phyloP scores from a whole-genome alignment of 2,113 vertebrate species.

The Actenoides lindsayi region DNA sequence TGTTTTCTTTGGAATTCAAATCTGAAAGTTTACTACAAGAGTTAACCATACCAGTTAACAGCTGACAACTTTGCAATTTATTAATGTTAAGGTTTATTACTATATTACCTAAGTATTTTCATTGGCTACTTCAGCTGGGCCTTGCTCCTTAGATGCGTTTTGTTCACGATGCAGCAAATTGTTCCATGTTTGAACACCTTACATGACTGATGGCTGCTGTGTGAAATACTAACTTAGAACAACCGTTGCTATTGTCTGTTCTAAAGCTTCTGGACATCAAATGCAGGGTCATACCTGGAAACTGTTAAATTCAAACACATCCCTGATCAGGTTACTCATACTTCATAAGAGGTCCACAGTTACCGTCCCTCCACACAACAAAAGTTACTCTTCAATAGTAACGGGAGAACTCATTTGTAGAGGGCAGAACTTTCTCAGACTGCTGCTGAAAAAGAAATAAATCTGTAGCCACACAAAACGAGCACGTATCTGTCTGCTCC shows the following conservation, averaged over 20 bases:
- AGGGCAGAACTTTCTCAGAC: background rate
- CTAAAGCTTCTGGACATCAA: background rate
- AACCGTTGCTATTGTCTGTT: background rate
- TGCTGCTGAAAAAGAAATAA: background rate
- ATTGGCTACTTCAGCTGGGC: background rate
- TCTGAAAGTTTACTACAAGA: background rate
- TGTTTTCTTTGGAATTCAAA: constrained; percentile 16
- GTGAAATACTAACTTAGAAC: background rate
- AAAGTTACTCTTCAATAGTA: background rate
- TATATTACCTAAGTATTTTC: background rate
- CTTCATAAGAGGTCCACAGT: background rate
- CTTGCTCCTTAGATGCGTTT: background rate
- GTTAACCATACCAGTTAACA: background rate
- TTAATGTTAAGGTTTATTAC: background rate
- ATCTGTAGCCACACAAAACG: rapidly evolving
- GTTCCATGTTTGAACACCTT: background rate
- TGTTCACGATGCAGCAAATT: background rate
- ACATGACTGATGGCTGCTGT: background rate
- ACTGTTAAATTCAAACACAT: background rate
- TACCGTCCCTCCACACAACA: background rate
- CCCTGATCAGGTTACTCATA: background rate
- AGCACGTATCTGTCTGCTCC: background rate
- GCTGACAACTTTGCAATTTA: background rate
- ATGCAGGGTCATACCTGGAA: background rate
- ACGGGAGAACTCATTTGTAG: background rate